These are phyloP conservation scores for Colletes gigas DNA, from an alignment of 1,140 invertebrate species.

Conservation along the genomic window DNA sequence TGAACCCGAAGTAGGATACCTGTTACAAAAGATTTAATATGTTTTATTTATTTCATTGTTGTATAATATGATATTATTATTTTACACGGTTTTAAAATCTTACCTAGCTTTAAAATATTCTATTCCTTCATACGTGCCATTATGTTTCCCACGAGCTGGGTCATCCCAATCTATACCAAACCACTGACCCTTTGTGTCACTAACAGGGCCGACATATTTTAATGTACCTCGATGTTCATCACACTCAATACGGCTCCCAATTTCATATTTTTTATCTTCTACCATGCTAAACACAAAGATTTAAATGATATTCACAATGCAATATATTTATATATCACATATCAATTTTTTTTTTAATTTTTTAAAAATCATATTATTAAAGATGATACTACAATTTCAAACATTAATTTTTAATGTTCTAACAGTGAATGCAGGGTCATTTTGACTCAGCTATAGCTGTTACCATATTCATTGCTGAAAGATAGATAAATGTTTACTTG, in stretches of 20 bases:
- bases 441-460: no score
- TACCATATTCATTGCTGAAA: no score
- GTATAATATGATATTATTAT: not conserved
- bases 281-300: slow-evolving; percentile 71
- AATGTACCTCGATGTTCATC: slow-evolving; percentile 83
- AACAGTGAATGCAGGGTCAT: no score
- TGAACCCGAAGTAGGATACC: slow-evolving; percentile 88
- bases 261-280: slow-evolving; percentile 75
- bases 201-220: slow-evolving; percentile 83
- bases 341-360: not conserved
- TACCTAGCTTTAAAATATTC: slow-evolving; percentile 92
- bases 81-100: slow-evolving; percentile 19
- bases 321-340: not conserved
- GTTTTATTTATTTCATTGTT: not conserved
- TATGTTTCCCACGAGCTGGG: slow-evolving; percentile 91
- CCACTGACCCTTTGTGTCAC: slow-evolving; percentile 86
- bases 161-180: slow-evolving; percentile 97
- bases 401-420: slow-evolving; percentile 8
- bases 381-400: not conserved
- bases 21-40: slow-evolving; percentile 58
- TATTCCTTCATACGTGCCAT: slow-evolving; percentile 90
- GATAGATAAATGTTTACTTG: no score
- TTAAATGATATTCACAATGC: slow-evolving; percentile 1
- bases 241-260: slow-evolving; percentile 82
- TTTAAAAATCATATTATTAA: slow-evolving; percentile 7